Evolutionary conservation across 2,113 vertebrate species (phyloP), one percentile per base, ranked within the genome.

Genomic region (Arvicanthis niloticus): DNA sequence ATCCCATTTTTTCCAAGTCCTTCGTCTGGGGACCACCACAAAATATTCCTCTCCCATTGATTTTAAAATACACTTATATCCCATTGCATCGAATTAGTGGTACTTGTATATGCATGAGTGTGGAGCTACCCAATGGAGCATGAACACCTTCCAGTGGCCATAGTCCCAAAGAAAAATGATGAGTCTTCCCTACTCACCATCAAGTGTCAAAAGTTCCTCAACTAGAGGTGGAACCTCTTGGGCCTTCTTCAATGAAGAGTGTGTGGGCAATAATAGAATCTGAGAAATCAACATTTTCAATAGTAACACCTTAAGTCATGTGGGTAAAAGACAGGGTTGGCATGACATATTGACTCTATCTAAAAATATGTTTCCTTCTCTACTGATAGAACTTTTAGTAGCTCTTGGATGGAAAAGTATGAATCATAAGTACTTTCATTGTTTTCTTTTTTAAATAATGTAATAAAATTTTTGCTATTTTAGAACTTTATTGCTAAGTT

Each of bases 401-500:
- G 6, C 19, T 87, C 16, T 29, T 62, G 2, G 6, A 56, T 88
- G 42, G 70, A 67, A 92, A 90, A 70, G 13, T 73, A 15, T n/a
- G 16, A 34, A 31, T 34, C n/a, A 16, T 40, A 21, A 13, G 17
- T 19, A 42, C 4, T 58, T n/a, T 92, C 84, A 45, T 40, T 62
- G 31, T 92, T 29, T 26, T 29, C 67, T 37, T 53, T 70, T 67
- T 26, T 0, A 67, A 51, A 68, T 48, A 37, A 68, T 48, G 70
- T 34, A 53, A 16, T 70, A n/a, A 51, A n/a, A 31, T 76, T 88
- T 31, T 93, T 73, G 58, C 17, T 91, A 4, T 65, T 70, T 70
- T 88, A 87, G 85, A 91, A 72, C 68, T 75, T 62, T 58, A 15
- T 80, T 78, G 37, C 60, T 95, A 67, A 12, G 16, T 82, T 89